Conservation (phyloP, 2,797 vertebrate species). For the Prionace glauca region DNA sequence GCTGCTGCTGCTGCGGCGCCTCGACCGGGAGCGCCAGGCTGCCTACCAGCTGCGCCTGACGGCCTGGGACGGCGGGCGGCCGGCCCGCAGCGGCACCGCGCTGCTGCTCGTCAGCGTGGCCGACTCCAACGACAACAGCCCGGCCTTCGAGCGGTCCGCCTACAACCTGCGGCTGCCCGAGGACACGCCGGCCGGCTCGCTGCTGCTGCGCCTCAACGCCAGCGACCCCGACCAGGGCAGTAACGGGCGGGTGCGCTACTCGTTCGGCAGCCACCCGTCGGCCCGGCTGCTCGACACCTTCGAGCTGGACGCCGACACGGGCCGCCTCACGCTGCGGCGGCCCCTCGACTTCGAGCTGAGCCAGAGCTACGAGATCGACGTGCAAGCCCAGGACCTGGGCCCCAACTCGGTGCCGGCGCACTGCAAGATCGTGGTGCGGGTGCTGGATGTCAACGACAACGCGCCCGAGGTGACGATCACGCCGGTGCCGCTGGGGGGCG, state of each 20-base stretch:
- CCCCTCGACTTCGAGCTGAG: conserved; percentile 86
- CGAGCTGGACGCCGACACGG: conserved; percentile 79
- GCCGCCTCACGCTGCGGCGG: conserved; percentile 81
- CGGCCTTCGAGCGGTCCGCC: conserved; percentile 75
- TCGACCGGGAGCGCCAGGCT: conserved; percentile 81
- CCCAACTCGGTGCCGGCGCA: conserved; percentile 93
- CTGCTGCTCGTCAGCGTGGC: conserved; percentile 85
- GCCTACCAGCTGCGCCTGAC: conserved; percentile 84
- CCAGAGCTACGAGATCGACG: conserved; percentile 85
- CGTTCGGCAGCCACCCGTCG: conserved; percentile 87
- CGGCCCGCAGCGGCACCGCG: conserved; percentile 78
- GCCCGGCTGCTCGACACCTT: conserved; percentile 86
- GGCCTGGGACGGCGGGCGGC: conserved; percentile 76
- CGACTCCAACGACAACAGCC: conserved; percentile 97
- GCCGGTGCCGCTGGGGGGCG: conserved; percentile 85
- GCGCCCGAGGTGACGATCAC: conserved; percentile 93
- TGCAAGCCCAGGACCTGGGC: conserved; percentile 89
- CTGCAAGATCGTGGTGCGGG: conserved; percentile 89
- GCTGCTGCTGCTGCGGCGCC: conserved; percentile 78
- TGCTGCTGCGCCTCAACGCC: conserved; percentile 88
- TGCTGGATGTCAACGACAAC: conserved; percentile 94
- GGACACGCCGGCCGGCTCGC: conserved; percentile 75
- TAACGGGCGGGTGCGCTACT: conserved; percentile 88
- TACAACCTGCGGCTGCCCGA: conserved; percentile 78
- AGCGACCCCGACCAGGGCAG: conserved; percentile 94